Conservation (phyloP, 2,113 vertebrate genomes). For the Sceloporus undulatus region DNA sequence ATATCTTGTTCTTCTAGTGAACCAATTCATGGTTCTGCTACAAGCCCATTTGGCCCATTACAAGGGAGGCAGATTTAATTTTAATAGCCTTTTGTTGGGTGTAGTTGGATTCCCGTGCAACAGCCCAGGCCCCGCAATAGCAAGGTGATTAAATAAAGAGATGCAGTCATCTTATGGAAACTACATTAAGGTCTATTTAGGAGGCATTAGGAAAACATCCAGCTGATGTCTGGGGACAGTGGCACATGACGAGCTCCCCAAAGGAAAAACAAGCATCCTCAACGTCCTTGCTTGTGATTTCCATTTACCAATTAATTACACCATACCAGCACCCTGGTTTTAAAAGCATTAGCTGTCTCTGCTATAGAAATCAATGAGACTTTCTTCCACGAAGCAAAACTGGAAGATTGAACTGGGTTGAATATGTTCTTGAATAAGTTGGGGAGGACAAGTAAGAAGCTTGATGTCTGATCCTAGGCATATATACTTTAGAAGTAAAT, state of each 20-base stretch:
- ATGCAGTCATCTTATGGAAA: constrained; percentile 8
- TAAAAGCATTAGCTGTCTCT: neutral
- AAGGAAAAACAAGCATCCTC: neutral
- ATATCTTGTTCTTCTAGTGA: constrained; percentile 24
- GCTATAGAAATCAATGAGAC: neutral
- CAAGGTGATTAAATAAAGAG: constrained; percentile 26
- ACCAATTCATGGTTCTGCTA: neutral
- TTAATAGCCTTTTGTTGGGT: neutral
- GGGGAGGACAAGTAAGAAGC: neutral
- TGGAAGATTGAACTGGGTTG: no score
- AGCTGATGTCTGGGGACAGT: neutral
- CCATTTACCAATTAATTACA: neutral
- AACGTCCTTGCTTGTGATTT: neutral
- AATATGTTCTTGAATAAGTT: neutral
- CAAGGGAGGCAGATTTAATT: constrained; percentile 7
- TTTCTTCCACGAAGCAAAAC: neutral
- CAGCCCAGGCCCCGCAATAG: neutral
- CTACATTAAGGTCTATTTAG: constrained; percentile 15
- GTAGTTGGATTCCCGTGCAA: neutral
- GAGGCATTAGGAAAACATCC: constrained; percentile 2
- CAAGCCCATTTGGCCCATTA: neutral
- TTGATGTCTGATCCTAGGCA: neutral
- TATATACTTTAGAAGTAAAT: neutral
- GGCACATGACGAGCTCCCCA: neutral
- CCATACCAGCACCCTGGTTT: neutral